Evolutionary conservation across 1,140 invertebrate genomes (phyloP).

Genomic region (Papilio dardanus): DNA sequence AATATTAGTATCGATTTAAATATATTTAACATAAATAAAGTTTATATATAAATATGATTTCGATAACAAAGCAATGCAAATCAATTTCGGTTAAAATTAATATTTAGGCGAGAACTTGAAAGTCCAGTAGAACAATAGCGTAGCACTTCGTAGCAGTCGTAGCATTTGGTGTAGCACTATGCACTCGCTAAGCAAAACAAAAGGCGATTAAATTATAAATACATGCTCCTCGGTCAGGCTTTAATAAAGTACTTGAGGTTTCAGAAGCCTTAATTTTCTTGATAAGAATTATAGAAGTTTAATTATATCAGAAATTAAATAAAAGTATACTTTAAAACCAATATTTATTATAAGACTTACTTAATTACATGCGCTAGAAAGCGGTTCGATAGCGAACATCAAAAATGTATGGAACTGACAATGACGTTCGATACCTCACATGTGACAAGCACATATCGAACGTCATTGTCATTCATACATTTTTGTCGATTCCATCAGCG

Average conservation of each 20-base stretch:
- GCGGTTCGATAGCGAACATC: too few species aligned
- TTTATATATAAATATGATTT: not conserved
- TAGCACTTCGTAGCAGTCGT: not conserved
- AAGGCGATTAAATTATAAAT: not conserved
- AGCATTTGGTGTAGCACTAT: slow-evolving; percentile 16
- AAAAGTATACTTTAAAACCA: too few species aligned
- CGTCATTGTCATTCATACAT: too few species aligned
- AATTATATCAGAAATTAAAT: not conserved
- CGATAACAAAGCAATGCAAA: not conserved
- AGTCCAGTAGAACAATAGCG: not conserved
- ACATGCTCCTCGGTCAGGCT: not conserved
- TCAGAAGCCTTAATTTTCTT: not conserved
- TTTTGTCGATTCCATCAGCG: too few species aligned
- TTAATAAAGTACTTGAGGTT: too few species aligned
- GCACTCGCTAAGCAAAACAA: slow-evolving; percentile 7
- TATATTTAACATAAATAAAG: not conserved
- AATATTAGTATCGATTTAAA: too few species aligned
- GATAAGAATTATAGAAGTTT: not conserved
- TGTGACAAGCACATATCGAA: too few species aligned
- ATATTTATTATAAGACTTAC: too few species aligned
- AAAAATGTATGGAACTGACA: too few species aligned
- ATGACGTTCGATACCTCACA: too few species aligned
- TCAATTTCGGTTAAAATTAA: not conserved
- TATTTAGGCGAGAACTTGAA: not conserved
- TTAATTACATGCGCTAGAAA: too few species aligned